Evolutionary conservation across 2,797 vertebrate genomes (phyloP).

Genomic region (Acanthurus lineatus): DNA sequence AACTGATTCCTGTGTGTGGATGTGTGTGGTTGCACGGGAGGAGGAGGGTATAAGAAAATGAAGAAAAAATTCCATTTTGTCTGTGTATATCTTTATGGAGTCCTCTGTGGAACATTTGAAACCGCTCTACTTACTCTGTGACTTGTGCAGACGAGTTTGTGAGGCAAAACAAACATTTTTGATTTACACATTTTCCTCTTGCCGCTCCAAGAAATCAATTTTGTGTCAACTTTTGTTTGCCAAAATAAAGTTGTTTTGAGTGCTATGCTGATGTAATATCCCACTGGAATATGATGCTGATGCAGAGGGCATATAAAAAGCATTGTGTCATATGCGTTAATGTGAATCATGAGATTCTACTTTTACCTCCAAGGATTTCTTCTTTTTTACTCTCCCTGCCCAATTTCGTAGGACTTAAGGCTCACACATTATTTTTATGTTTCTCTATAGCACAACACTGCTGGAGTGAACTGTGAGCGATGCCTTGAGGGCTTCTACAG

Average conservation of each 20-base stretch:
- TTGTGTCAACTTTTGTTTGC: background rate
- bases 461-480: constrained; percentile 93
- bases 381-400: background rate
- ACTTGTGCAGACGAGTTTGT: background rate
- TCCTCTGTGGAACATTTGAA: constrained; percentile 8
- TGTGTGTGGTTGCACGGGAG: constrained; percentile 40
- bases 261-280: constrained; percentile 2
- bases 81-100: constrained; percentile 1
- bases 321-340: background rate
- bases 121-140: constrained; percentile 7
- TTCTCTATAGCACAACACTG: constrained; percentile 91
- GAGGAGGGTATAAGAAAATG: constrained; percentile 14
- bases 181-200: background rate
- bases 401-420: background rate
- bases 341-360: background rate
- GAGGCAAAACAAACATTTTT: background rate
- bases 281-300: background rate
- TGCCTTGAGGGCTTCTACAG: constrained; percentile 91
- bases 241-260: constrained; percentile 8
- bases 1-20: constrained; percentile 66
- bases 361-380: background rate
- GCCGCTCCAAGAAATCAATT: background rate
- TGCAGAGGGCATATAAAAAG: background rate
- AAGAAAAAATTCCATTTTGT: constrained; percentile 23
- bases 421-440: constrained; percentile 11